These are phyloP conservation scores for Bubo scandiacus DNA, from an alignment of 2,113 vertebrate species.

Conservation along the genomic window DNA sequence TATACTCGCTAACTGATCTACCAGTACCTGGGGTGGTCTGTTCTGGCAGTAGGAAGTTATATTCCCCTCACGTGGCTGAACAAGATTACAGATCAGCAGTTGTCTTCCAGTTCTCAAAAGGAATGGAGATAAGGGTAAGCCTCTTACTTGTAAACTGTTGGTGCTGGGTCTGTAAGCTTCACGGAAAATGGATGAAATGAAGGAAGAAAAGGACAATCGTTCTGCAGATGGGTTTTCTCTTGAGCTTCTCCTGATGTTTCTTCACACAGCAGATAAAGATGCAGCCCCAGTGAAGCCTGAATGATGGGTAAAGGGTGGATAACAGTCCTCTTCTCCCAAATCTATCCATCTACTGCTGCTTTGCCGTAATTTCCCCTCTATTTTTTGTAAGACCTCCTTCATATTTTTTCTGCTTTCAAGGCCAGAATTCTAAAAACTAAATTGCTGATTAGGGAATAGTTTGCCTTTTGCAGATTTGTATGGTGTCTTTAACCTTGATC, in stretches of 20 bases:
- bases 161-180: not conserved
- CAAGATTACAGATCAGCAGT: not conserved
- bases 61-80: not conserved
- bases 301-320: not conserved
- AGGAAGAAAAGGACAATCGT: not conserved
- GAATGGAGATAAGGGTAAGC: not conserved
- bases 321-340: not conserved
- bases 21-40: not conserved
- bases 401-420: not conserved
- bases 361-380: not conserved
- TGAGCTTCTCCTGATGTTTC: not conserved
- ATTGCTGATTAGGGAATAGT: not conserved
- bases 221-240: not conserved
- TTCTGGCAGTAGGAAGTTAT: not conserved
- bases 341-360: not conserved
- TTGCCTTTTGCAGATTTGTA: not conserved
- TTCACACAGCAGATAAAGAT: not conserved
- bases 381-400: not conserved
- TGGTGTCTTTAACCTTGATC: not conserved
- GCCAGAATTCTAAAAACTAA: not conserved
- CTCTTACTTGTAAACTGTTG: not conserved
- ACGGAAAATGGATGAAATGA: not conserved
- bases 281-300: not conserved
- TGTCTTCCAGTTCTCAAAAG: not conserved
- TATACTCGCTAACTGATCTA: not conserved